Percentiles rank a stretch among this genome's conserved stretches.
These are phyloP conservation scores for Melanophora roralis DNA, from an alignment of 2,888 invertebrate genomes.

Conservation along the genomic window DNA sequence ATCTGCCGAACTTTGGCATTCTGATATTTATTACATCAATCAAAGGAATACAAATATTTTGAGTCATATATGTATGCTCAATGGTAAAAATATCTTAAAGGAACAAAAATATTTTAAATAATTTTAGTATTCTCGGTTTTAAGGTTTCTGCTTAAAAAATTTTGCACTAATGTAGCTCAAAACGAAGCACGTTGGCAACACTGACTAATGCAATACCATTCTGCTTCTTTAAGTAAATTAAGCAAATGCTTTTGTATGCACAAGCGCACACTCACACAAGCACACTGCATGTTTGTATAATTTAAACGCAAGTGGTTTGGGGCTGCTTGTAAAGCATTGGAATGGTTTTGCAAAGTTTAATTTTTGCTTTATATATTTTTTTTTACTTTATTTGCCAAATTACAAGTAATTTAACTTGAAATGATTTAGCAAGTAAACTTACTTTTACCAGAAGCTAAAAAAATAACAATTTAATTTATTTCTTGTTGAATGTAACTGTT, in stretches of 20 bases:
- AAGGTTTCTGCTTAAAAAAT: no score
- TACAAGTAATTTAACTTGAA: conserved; percentile 22
- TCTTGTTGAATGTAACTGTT: neutral
- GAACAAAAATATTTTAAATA: no score
- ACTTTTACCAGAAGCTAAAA: conserved; percentile 6
- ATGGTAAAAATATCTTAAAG: no score
- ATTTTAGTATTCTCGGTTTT: no score
- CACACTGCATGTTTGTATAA: neutral
- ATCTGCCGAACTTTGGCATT: no score
- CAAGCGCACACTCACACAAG: neutral
- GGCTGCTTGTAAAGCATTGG: neutral
- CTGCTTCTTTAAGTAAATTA: no score
- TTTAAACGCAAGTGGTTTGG: neutral
- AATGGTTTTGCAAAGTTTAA: neutral
- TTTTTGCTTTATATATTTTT: neutral
- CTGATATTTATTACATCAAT: no score
- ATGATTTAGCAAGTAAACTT: conserved; percentile 15
- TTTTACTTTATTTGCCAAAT: conserved; percentile 5
- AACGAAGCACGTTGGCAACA: no score
- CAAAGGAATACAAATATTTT: no score
- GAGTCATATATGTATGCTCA: no score
- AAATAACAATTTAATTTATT: neutral
- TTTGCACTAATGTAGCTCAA: no score
- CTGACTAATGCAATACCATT: no score
- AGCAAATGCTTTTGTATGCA: neutral